A percentile compares a stretch with the other conserved stretches of the same genome.
phyloP scores from a whole-genome alignment of 2,797 vertebrate genomes.

The Lutjanus campechanus region DNA sequence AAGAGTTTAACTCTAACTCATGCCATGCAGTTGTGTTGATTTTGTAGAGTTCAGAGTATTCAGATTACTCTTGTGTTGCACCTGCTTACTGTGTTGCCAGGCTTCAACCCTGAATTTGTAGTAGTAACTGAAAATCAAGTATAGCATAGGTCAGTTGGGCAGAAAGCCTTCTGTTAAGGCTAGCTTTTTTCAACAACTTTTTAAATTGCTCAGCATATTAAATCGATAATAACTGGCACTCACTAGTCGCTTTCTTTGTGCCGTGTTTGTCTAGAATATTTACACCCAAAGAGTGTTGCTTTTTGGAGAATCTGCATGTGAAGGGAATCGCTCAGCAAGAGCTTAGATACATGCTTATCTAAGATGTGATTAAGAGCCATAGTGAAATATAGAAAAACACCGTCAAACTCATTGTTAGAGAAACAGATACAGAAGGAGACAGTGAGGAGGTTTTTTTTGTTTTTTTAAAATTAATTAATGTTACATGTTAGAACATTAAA shows the following conservation, averaged over 20 bases:
- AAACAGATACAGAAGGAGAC: neutral
- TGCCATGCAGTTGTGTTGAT: neutral
- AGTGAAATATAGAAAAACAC: neutral
- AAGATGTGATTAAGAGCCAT: neutral
- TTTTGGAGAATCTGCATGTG: neutral
- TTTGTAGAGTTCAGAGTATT: neutral
- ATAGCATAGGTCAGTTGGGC: neutral
- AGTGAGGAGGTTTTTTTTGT: neutral
- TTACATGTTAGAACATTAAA: neutral
- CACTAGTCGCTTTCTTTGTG: no score
- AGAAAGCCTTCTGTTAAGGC: neutral
- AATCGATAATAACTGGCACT: neutral
- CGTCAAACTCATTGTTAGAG: neutral
- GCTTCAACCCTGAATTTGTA: neutral
- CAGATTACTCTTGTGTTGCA: neutral
- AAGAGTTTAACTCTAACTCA: neutral
- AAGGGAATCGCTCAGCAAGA: neutral
- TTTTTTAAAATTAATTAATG: no score
- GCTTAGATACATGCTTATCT: neutral
- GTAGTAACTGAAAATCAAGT: neutral
- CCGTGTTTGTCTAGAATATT: no score
- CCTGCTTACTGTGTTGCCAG: neutral
- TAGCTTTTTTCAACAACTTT: neutral
- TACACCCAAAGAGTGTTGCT: neutral
- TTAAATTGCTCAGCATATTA: neutral